phyloP scores from a whole-genome alignment of 2,113 vertebrate species.

The Corythornis vintsioides region DNA sequence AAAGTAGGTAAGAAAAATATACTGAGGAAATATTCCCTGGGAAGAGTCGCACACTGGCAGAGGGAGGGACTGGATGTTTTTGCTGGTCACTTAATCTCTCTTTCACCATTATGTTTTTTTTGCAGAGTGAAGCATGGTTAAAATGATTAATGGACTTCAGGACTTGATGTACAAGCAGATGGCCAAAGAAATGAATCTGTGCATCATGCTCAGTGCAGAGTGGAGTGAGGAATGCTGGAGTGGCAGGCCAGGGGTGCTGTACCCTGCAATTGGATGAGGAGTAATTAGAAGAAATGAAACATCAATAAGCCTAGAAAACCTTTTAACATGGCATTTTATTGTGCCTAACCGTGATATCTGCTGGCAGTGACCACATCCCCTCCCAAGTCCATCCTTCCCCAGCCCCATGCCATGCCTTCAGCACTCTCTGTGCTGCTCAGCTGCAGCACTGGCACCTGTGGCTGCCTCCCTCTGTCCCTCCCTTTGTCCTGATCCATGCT shows the following conservation, averaged over 20 bases:
- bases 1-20: no score
- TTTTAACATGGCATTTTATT: neutral
- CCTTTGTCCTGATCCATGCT: accelerated
- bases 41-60: no score
- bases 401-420: accelerated
- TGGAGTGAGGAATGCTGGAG: neutral
- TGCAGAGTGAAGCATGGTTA: neutral
- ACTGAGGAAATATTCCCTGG: no score
- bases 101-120: no score
- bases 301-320: neutral
- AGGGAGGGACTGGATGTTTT: no score
- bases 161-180: no score
- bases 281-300: neutral
- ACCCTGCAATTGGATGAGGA: neutral
- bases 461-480: neutral
- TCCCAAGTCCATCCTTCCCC: neutral
- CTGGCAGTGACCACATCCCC: neutral
- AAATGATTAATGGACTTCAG: no score
- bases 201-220: no score
- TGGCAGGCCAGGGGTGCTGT: neutral
- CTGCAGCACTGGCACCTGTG: accelerated
- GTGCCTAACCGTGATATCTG: neutral
- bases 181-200: no score
- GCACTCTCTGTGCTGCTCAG: neutral
- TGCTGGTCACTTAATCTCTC: no score